phyloP scores from a whole-genome alignment of 2,797 vertebrate genomes.

The Cossypha dichroa region DNA sequence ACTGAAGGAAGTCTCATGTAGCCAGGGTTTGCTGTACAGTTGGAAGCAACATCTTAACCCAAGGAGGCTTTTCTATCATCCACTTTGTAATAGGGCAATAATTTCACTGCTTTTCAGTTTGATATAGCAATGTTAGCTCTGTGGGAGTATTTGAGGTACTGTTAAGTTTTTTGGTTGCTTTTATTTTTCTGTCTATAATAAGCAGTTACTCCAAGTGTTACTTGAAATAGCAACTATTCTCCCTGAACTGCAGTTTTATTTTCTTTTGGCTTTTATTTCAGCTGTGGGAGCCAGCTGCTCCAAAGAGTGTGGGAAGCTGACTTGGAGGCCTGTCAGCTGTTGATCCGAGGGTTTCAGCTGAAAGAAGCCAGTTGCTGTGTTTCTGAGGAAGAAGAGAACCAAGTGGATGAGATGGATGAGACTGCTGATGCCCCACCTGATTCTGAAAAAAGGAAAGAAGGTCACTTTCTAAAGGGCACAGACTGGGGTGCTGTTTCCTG shows the following conservation, averaged over 20 bases:
- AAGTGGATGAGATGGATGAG: conserved; percentile 17
- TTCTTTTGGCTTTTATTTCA: conserved; percentile 64
- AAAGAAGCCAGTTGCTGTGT: conserved; percentile 72
- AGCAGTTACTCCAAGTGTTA: neutral
- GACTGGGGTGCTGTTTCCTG: conserved; percentile 72
- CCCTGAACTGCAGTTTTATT: conserved; percentile 21
- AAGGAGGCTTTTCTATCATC: neutral
- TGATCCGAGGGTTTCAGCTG: conserved; percentile 81
- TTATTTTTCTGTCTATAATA: conserved; percentile 28
- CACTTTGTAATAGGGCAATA: neutral
- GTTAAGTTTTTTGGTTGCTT: neutral
- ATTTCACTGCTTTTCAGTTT: neutral
- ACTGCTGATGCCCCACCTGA: conserved; percentile 39
- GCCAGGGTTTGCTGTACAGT: accelerated
- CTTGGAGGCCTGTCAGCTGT: conserved; percentile 87
- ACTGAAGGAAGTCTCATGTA: neutral
- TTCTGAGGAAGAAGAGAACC: conserved; percentile 70
- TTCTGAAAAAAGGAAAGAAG: conserved; percentile 71
- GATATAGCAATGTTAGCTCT: neutral
- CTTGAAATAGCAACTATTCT: conserved; percentile 57
- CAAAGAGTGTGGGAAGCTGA: conserved; percentile 89
- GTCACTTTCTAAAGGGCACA: conserved; percentile 69
- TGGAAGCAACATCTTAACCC: neutral
- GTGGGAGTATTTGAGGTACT: neutral
- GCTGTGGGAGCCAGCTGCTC: conserved; percentile 81